A percentile compares a stretch with the other conserved stretches of the same genome.
Evolutionary conservation across 2,888 invertebrate genomes (phyloP).

Genomic region (Metallyticus violacea): DNA sequence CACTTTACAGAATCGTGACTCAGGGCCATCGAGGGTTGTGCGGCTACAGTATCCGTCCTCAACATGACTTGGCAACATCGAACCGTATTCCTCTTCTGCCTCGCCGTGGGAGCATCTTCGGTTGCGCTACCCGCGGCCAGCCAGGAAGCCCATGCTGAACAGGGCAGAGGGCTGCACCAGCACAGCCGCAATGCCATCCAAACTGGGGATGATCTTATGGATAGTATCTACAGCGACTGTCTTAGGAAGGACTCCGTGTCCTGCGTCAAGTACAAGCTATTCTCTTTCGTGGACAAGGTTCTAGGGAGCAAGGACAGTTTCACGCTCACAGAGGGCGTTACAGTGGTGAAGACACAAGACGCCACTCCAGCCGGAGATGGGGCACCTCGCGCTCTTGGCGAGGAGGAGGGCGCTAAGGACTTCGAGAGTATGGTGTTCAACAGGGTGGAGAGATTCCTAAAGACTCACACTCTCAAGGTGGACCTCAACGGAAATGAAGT

Average conservation of each 20-base stretch:
- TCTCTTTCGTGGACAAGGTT: constrained; percentile 83
- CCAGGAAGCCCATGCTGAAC: constrained; percentile 48
- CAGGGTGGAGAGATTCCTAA: constrained; percentile 72
- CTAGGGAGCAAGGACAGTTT: constrained; percentile 77
- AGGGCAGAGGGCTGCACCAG: constrained; percentile 50
- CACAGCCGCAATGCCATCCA: constrained; percentile 59
- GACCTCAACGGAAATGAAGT: constrained; percentile 83
- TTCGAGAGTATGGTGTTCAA: constrained; percentile 63
- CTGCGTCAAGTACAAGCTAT: constrained; percentile 83
- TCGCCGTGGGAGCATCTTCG: neutral
- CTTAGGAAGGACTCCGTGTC: constrained; percentile 78
- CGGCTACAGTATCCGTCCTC: neutral
- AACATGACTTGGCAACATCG: constrained; percentile 6
- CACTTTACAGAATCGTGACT: neutral
- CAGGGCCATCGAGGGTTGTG: neutral
- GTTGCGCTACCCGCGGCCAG: constrained; percentile 13
- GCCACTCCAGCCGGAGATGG: constrained; percentile 61
- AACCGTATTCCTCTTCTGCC: neutral
- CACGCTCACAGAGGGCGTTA: constrained; percentile 77
- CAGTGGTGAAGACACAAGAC: constrained; percentile 66
- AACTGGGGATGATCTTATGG: constrained; percentile 75
- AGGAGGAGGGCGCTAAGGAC: constrained; percentile 40
- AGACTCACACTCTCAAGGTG: constrained; percentile 77
- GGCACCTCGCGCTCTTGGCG: constrained; percentile 63
- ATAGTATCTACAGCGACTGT: constrained; percentile 73